A percentile compares a stretch with the other conserved stretches of the same genome.
Evolutionary conservation across 64 coral and sea anemone species (phyloP).

Genomic region (Actinia equina): DNA sequence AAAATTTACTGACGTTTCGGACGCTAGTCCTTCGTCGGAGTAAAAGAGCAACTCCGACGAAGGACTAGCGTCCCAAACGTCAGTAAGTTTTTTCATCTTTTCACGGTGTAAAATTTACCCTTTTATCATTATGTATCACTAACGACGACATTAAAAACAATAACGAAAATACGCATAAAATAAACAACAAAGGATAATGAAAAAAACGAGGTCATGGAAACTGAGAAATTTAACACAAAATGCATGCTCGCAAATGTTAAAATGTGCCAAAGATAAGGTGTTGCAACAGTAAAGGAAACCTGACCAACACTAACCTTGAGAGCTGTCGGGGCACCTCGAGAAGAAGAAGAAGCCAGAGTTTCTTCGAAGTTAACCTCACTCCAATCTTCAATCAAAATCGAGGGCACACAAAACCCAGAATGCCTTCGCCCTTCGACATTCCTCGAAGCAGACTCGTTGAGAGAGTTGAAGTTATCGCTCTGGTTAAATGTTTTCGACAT

Average conservation of each 20-base stretch:
- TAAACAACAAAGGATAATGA: background rate
- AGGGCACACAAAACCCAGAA: conserved; percentile 40
- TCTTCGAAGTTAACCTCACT: conserved; percentile 46
- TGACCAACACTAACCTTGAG: background rate
- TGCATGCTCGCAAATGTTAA: background rate
- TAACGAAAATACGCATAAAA: too few relatives aligned
- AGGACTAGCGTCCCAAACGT: too few relatives aligned
- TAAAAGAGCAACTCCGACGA: too few relatives aligned
- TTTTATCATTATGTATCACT: too few relatives aligned
- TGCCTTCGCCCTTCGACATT: conserved; percentile 12
- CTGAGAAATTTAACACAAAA: background rate
- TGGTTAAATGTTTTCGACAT: background rate
- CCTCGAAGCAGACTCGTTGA: background rate
- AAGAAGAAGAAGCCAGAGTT: conserved; percentile 21
- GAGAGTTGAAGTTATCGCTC: background rate
- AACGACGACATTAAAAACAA: too few relatives aligned
- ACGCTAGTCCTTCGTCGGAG: too few relatives aligned
- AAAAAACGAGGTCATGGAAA: background rate
- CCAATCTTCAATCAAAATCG: conserved; percentile 57
- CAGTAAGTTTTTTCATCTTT: too few relatives aligned
- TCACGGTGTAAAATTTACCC: too few relatives aligned
- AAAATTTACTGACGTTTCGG: too few relatives aligned
- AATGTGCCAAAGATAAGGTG: background rate
- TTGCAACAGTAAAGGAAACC: background rate
- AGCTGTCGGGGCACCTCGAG: background rate